Percentiles rank a stretch among this genome's conserved stretches.
phyloP scores from a whole-genome alignment of 2,113 vertebrate genomes.

The Phoenicopterus ruber region DNA sequence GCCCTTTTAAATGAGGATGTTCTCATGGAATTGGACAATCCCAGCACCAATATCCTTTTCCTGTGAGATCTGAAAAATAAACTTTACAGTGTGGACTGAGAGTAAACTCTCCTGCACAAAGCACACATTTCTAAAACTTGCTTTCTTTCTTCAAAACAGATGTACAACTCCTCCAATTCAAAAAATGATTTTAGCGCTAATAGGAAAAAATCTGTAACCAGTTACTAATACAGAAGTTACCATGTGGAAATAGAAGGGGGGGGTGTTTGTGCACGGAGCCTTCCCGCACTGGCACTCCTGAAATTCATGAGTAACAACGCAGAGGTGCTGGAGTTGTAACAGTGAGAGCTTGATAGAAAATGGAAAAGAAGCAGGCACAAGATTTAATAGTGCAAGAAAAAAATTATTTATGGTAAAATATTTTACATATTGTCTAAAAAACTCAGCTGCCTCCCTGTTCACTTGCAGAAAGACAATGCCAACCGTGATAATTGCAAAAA shows the following conservation, averaged over 20 bases:
- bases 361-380: not conserved
- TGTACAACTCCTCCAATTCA: not conserved
- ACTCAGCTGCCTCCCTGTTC: not conserved
- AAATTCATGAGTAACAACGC: not conserved
- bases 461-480: not conserved
- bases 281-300: not conserved
- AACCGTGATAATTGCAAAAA: not conserved
- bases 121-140: not conserved
- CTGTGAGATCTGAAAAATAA: not conserved
- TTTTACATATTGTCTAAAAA: slow-evolving; percentile 48
- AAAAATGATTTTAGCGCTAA: not conserved
- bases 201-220: not conserved
- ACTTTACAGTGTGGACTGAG: not conserved
- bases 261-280: not conserved
- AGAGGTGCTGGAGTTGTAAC: not conserved
- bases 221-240: not conserved
- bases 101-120: not conserved
- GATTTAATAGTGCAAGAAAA: slow-evolving; percentile 12
- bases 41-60: not conserved
- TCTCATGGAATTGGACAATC: not conserved
- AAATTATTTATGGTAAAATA: slow-evolving; percentile 46
- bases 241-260: not conserved
- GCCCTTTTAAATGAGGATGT: not conserved
- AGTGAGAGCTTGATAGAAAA: not conserved
- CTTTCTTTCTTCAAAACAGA: not conserved